Evolutionary conservation across 2,113 vertebrate genomes (phyloP), one percentile per base, ranked within the genome.

Genomic region (Orthonyx spaldingii): DNA sequence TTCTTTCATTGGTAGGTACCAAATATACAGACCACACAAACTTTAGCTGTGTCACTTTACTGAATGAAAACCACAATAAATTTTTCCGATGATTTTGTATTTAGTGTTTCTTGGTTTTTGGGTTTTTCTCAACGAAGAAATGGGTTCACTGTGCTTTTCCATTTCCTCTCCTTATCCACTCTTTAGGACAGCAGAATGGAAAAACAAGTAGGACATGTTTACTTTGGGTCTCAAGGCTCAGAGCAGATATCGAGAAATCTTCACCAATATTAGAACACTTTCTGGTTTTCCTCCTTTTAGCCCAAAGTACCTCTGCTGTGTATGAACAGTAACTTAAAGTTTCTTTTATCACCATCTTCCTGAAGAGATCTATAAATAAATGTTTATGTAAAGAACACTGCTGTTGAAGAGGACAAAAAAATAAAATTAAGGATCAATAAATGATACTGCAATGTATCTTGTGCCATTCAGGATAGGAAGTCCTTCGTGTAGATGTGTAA

Each of bases 401-500:
- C 47, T 72, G 77, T 69, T 90, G 69, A 81, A 90, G 49, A 42
- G n/a, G 63, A 32, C 11, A 57, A 53, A 53, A 60, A 81, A 96
- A 96, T 92, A 96, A 97, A 85, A 72, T 98, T 98, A 99, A 83
- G 99, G 99, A 93, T 99, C 99, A 64, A 99, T 98, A 96, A 99
- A 99, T 19, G 99, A 99, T 92, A 99, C 98, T 74, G 99, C 99
- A 37, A 99, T 99, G 97, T 99, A 99, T 97, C 99, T 98, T 17
- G 99, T 99, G 95, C 99, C 99, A 22, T 98, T 99, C 96, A 98
- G 98, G 83, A 99, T 99, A 60, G 99, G 99, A 95, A 99, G 98
- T 93, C 99, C 99, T 99, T 99, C 99, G 11, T 99, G 99, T 82
- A 99, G 98, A 93, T 99, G 99, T 6, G 99, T 99, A 66, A 99